phyloP scores from a whole-genome alignment of 2,888 invertebrate species.

The Melinopterus prodromus region DNA sequence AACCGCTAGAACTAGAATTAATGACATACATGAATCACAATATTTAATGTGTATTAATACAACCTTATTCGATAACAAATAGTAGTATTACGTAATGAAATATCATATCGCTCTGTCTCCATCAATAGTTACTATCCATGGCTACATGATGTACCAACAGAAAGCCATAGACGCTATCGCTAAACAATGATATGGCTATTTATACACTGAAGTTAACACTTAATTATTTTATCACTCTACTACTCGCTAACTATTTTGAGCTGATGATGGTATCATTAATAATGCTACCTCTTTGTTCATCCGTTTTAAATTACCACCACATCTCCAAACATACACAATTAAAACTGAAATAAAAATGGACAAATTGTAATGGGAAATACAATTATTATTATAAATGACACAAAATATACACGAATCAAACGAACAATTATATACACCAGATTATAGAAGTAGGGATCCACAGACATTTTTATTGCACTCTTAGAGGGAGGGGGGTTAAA shows the following conservation, averaged over 20 bases:
- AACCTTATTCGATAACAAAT: not conserved
- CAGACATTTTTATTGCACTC: not conserved
- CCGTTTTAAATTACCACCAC: not conserved
- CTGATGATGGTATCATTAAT: not conserved
- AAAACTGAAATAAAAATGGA: not conserved
- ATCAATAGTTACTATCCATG: not conserved
- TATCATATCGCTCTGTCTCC: not conserved
- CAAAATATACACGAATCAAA: not conserved
- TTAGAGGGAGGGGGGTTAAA: not conserved
- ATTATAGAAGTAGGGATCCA: not conserved
- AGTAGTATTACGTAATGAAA: not conserved
- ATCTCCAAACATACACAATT: not conserved
- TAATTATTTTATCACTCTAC: not conserved
- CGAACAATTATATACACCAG: not conserved
- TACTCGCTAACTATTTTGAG: not conserved
- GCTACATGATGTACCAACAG: too few species aligned
- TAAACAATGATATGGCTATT: constrained; percentile 4
- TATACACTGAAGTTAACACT: not conserved
- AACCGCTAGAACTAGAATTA: not conserved
- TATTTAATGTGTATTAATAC: not conserved
- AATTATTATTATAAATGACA: not conserved
- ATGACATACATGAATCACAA: not conserved
- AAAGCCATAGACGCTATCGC: not conserved
- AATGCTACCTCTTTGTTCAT: not conserved
- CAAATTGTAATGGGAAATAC: not conserved